Evolutionary conservation across 2,113 vertebrate species (phyloP), one percentile per base, ranked within the genome.

Genomic region (Zapus hudsonius): DNA sequence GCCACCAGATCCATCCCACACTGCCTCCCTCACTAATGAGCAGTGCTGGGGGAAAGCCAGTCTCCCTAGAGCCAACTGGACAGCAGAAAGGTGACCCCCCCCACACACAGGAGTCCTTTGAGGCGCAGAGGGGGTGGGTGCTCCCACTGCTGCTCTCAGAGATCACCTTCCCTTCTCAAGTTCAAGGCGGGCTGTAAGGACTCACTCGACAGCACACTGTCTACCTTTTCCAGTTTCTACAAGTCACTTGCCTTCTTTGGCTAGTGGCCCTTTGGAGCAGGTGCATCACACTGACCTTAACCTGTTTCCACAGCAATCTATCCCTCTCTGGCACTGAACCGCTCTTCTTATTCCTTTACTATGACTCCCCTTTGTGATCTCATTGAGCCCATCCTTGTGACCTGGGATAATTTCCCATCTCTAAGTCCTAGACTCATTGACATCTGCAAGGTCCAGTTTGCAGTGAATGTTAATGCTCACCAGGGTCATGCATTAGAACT

Each of bases 21-120:
- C 2, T 31, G 9, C 47, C 29, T 84, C 78, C 40, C 25, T 40
- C 7, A 17, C 19, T 55, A 23, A 10, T 5, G 36, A 52, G 38
- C 1, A 20, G 31, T 4, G 8, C 3, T 47, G 20, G 31, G 36
- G 47, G 52, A 33, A 31, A 27, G n/a, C 3, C 11, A 7, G 15
- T 52, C 70, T 64, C 0, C 12, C 11, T 42, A 36, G 25, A 0
- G 17, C 10, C 40, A 31, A 1, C 0, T 1, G 38, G 27, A 52
- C 10, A 23, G 13, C n/a, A 4, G 0, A n/a, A 38, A 38, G 19
- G 2, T 10, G 52, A n/a, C 40, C 25, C 36, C 15, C 7, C 16
- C 5, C 11, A 8, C 27, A 70, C 69, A 10, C n/a, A 33, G 8
- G 4, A 13, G 4, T 57, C 69, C 86, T 87, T 57, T n/a, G 73